Base-by-base conservation (phyloP, 2,113 vertebrate genomes). In the Siniperca chuatsi region DNA sequence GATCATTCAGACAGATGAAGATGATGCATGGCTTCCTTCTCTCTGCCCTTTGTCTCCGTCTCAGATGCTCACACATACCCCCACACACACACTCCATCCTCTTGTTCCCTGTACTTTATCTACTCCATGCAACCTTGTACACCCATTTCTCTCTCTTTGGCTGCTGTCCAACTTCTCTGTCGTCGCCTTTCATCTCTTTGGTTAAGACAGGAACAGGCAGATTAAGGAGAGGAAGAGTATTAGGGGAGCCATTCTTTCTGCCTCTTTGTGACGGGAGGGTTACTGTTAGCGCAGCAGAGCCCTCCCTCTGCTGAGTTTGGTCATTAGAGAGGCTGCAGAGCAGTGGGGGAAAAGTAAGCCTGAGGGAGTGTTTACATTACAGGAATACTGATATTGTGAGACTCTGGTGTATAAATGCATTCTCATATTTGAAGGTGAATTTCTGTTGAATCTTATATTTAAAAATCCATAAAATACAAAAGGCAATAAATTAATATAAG, bases 1-100 rank as follows among this genome's bases (percentile, higher is more conserved):
- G 88, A 89, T 93, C 81, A 87, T 90, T 85, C 81, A 83, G 72
- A 83, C 84, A 89, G 85, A 89, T 90, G 86, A 92, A 90, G 82
- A 89, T 85, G 86, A 89, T 86, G 87, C 81, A 90, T 74, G 58
- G 78, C 68, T 83, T 83, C 75, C 55, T 50, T 60, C 33, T 33
- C 58, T 68, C 35, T 81, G 35, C 62, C 62, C 82, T 72, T 52
- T 64, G 21, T 86, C 55, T 57, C 60, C 29, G 42, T 68, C 62
- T 72, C 67, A 72, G 44, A 52, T 33, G 2, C 78, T 11, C 81
- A 82, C 74, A 68, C 80, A 78, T 20, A 60, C 42, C 23, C 48
- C 1, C 48, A 13, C 75, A 2, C 16, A 62, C 60, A 54, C 68
- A 40, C n/a, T n/a, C 44, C 8, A 37, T 67, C 29, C 13, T 72